Percentiles rank a stretch among this genome's conserved stretches.
These are phyloP conservation scores for Onychomys torridus DNA, from an alignment of 2,797 vertebrate species.

Conservation along the genomic window DNA sequence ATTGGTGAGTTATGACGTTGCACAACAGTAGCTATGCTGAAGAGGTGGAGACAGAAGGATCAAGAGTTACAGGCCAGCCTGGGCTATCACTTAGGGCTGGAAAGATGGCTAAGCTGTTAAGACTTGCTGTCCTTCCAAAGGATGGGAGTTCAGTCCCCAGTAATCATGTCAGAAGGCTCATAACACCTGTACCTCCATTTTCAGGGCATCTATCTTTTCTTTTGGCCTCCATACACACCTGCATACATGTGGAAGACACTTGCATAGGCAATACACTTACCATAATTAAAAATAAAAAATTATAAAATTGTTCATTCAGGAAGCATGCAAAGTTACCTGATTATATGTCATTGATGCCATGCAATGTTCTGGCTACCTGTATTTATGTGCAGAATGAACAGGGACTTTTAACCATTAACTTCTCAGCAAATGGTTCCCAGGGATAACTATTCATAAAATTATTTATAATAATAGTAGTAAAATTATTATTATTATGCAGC, in stretches of 20 bases:
- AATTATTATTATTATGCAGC: neutral
- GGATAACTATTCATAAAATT: neutral
- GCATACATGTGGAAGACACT: neutral
- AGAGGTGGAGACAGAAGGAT: neutral
- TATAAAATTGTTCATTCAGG: constrained; percentile 21
- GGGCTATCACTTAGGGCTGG: neutral
- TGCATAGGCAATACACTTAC: neutral
- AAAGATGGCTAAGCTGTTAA: neutral
- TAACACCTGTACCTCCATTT: neutral
- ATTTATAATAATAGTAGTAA: neutral
- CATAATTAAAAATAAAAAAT: neutral
- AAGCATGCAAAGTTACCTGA: neutral
- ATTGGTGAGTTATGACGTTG: too few species aligned
- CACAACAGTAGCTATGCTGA: neutral
- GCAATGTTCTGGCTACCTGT: neutral
- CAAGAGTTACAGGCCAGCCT: neutral
- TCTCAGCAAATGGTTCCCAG: neutral
- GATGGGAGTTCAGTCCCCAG: neutral
- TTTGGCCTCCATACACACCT: neutral
- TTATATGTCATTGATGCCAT: neutral
- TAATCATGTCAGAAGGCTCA: neutral
- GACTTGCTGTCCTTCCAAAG: neutral
- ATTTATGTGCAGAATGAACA: neutral
- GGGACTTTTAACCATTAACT: neutral
- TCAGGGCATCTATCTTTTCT: neutral